Evolutionary conservation across 2,113 vertebrate genomes (phyloP).

Genomic region (Clarias gariepinus): DNA sequence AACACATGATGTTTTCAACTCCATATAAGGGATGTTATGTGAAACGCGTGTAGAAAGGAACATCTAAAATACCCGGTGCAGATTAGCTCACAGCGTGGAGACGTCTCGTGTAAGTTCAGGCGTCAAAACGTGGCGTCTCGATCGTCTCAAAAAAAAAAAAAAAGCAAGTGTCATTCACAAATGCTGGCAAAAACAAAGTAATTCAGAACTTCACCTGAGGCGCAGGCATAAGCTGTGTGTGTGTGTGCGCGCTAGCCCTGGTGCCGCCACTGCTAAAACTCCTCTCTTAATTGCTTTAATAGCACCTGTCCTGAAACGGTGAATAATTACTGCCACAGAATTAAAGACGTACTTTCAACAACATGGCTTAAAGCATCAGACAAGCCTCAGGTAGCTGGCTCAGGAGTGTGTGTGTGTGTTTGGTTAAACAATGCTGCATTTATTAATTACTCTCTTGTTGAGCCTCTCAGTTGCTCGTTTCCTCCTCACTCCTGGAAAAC

Average conservation of each 20-base stretch:
- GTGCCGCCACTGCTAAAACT: conserved; percentile 55
- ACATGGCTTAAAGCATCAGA: conserved; percentile 69
- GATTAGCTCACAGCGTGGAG: background rate
- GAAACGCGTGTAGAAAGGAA: background rate
- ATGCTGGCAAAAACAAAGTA: conserved; percentile 3
- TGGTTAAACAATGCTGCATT: background rate
- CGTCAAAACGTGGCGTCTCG: background rate
- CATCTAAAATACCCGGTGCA: background rate
- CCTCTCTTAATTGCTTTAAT: conserved; percentile 79
- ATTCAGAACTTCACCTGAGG: conserved; percentile 22
- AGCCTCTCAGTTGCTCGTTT: background rate
- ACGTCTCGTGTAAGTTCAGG: background rate
- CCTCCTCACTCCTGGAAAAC: background rate
- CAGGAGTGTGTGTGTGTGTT: background rate
- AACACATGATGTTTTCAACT: background rate
- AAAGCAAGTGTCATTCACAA: background rate
- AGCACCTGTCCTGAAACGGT: conserved; percentile 76
- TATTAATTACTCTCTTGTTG: conserved; percentile 16
- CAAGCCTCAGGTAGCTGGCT: conserved; percentile 67
- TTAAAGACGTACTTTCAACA: conserved; percentile 75
- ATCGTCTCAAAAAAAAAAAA: background rate
- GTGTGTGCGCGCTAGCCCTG: background rate
- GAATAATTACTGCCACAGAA: conserved; percentile 76
- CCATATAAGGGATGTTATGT: background rate
- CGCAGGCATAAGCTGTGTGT: background rate